Evolutionary conservation across 2,888 invertebrate species (phyloP).

Genomic region (Harmothoe impar): DNA sequence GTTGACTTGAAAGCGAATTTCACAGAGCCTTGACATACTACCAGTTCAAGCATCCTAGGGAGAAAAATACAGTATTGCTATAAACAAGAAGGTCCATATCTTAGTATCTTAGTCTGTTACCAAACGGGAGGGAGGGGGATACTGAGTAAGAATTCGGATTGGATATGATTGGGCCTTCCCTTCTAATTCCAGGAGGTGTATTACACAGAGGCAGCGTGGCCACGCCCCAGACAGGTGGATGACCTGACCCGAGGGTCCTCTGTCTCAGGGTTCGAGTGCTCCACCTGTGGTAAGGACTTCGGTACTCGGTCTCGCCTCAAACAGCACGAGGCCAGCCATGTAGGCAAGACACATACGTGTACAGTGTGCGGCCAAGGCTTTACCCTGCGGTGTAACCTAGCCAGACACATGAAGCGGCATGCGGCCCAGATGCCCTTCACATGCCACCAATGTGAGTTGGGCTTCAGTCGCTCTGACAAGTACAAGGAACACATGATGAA

Average conservation of each 20-base stretch:
- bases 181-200: constrained; percentile 3
- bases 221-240: not conserved
- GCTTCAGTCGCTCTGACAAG: not conserved
- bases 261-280: not conserved
- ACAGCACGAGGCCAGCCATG: not conserved
- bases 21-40: too few species aligned
- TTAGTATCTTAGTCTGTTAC: too few species aligned
- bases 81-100: too few species aligned
- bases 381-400: not conserved
- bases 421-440: not conserved
- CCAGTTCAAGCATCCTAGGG: too few species aligned
- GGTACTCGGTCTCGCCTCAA: not conserved
- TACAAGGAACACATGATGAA: not conserved
- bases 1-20: too few species aligned
- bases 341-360: not conserved
- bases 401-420: not conserved
- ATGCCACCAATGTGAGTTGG: not conserved
- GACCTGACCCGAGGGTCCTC: not conserved
- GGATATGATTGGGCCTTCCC: not conserved
- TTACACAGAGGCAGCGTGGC: not conserved
- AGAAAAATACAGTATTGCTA: too few species aligned
- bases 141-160: not conserved
- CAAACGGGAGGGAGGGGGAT: too few species aligned
- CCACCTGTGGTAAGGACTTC: constrained; percentile 19
- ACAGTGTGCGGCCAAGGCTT: not conserved